Evolutionary conservation across 2,113 vertebrate species (phyloP).

Genomic region (Tamias sibiricus): DNA sequence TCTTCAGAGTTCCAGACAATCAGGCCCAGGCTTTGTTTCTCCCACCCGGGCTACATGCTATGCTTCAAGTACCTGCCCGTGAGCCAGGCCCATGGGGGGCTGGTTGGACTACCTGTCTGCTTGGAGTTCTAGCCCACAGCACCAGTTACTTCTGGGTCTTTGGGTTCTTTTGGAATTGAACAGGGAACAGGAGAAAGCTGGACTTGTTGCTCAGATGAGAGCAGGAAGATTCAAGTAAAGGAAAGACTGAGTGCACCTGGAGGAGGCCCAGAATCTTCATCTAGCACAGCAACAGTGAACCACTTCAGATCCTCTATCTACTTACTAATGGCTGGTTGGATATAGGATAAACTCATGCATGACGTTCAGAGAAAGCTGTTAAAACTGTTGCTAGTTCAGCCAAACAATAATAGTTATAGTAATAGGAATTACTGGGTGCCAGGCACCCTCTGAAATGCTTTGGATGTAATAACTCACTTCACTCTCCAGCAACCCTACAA

Average conservation of each 20-base stretch:
- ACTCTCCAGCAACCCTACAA: neutral
- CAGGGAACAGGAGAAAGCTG: neutral
- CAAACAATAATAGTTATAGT: neutral
- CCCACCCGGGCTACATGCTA: accelerated
- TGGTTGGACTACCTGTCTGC: neutral
- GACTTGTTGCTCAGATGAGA: neutral
- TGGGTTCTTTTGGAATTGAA: neutral
- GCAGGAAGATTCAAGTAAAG: neutral
- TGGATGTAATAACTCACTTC: neutral
- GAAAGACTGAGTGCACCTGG: neutral
- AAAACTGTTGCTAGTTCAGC: neutral
- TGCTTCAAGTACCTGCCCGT: neutral
- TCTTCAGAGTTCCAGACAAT: neutral
- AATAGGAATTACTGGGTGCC: neutral
- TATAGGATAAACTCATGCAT: neutral
- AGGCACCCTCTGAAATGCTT: neutral
- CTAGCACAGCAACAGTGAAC: neutral
- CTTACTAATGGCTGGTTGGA: neutral
- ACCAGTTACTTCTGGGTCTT: neutral
- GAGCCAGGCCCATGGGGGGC: neutral
- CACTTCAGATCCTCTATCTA: neutral
- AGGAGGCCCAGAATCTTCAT: neutral
- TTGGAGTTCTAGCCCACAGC: neutral
- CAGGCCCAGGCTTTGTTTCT: neutral
- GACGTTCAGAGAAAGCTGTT: neutral